Base-by-base conservation (phyloP, 2,888 invertebrate genomes). In the Cistogaster globosa region DNA sequence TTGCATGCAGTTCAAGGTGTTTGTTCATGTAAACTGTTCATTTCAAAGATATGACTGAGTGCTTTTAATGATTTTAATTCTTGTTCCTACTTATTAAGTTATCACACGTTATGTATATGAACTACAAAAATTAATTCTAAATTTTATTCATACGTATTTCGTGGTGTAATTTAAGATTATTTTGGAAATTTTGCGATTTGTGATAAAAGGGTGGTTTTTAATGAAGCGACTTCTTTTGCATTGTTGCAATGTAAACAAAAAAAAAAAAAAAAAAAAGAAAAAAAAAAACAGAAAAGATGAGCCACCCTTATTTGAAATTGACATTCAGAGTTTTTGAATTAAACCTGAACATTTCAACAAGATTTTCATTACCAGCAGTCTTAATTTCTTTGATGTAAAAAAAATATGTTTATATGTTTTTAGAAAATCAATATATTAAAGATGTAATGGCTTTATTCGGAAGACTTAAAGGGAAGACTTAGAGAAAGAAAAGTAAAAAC, bases 11-110 rank as follows among this genome's bases (percentile, higher is more conserved):
- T 63, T 69, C 26, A 45, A 71, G 62, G 55, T 80, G 80, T 80
- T 80, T 80, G 60, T 62, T 74, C 67, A 55, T 74, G 67, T 74
- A 74, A 74, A 72, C 72, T 80, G 80, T 80, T 72, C 72, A 74
- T 72, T 79, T 79, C 45, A 38, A 51, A 67, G 60, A 53, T 62
- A 62, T 74, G 72, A 58, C 55, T 63, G 65, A 72, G 45, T 74
- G 53, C 2, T 42, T 71, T 32, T 62, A 57, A 58, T 45, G 58
- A 67, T 48, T 77, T 48, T 60, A 38, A 42, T 77, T 51, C 38
- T 42, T 53, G 51, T 55, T 69, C 18, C 67, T 63, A 12, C 11
- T 3, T 42, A 78, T 78, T 71, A 65, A 65, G 48, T 65, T 79
- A 72, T 71, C 63, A 71, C 57, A 57, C 63, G 57, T 62, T 51